A percentile compares a stretch with the other conserved stretches of the same genome.
Conservation (phyloP, 2,113 vertebrate species). For the Recurvirostra avosetta region DNA sequence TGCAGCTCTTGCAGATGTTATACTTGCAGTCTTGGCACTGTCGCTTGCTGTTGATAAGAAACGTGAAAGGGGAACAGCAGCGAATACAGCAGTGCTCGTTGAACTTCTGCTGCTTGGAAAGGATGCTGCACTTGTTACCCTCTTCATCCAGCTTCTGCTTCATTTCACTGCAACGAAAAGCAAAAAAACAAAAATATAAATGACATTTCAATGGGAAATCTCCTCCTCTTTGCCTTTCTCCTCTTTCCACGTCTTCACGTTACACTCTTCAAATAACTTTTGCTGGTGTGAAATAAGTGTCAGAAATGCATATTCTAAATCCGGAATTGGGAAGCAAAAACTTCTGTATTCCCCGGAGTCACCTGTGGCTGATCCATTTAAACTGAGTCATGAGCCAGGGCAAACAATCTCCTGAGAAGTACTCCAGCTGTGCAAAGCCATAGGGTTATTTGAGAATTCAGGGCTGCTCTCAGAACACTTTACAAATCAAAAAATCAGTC, state of each 20-base stretch:
- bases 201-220: not conserved
- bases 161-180: slow-evolving; percentile 82
- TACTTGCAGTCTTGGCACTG: slow-evolving; percentile 91
- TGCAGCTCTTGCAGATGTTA: slow-evolving; percentile 94
- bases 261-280: not conserved
- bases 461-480: not conserved
- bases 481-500: not conserved
- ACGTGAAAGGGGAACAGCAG: slow-evolving; percentile 94
- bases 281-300: not conserved
- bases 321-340: not conserved
- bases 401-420: not conserved
- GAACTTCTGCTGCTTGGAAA: slow-evolving; percentile 91
- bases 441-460: not conserved
- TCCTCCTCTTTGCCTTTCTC: not conserved
- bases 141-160: slow-evolving; percentile 95
- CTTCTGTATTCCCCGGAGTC: not conserved
- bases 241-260: not conserved
- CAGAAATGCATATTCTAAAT: not conserved
- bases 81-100: slow-evolving; percentile 96
- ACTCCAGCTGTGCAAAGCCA: not conserved
- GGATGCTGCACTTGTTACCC: slow-evolving; percentile 90
- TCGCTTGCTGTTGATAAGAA: slow-evolving; percentile 91
- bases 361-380: not conserved
- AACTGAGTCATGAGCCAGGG: not conserved
- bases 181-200: not conserved